Percentiles rank a stretch among this genome's conserved stretches.
These are phyloP conservation scores for Halotydeus destructor DNA, from an alignment of 1,140 invertebrate species.

Conservation along the genomic window DNA sequence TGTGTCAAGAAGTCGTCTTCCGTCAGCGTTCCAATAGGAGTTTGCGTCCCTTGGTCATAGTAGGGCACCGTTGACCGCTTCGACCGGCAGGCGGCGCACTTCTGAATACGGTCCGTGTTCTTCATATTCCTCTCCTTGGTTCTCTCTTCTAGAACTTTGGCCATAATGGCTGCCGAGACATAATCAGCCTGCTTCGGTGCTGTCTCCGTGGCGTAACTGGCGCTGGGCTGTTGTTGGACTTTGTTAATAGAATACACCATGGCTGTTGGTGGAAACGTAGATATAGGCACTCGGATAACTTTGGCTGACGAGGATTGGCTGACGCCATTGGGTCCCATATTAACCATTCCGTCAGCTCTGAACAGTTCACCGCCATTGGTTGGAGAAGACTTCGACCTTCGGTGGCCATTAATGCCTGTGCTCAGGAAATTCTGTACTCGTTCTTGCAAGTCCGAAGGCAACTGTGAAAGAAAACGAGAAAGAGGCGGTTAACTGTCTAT, in stretches of 20 bases:
- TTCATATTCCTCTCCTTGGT: slow-evolving; percentile 37
- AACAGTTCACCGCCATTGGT: slow-evolving; percentile 22
- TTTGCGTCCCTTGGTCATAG: slow-evolving; percentile 16
- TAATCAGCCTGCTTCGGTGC: slow-evolving; percentile 35
- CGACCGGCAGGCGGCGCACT: slow-evolving; percentile 11
- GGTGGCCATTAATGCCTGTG: no score
- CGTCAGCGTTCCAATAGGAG: background rate
- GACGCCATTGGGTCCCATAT: background rate
- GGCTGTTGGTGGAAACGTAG: slow-evolving; percentile 63
- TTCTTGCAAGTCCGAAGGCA: slow-evolving; percentile 2
- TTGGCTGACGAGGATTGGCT: slow-evolving; percentile 27
- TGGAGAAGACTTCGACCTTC: slow-evolving; percentile 1
- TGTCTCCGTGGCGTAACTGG: slow-evolving; percentile 18
- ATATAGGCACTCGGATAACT: slow-evolving; percentile 53
- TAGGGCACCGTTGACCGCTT: slow-evolving; percentile 5
- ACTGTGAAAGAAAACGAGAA: background rate
- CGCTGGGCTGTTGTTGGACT: slow-evolving; percentile 17
- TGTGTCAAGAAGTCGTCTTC: background rate
- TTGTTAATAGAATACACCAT: slow-evolving; percentile 62
- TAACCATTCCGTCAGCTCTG: slow-evolving; percentile 22
- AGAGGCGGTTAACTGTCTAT: background rate
- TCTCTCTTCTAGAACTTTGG: slow-evolving; percentile 68
- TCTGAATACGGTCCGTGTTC: slow-evolving; percentile 28
- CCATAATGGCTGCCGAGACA: slow-evolving; percentile 76
- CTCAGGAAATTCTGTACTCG: no score